Evolutionary conservation across 2,113 vertebrate species (phyloP), one percentile per base, ranked within the genome.

Genomic region (Dasypus novemcinctus): DNA sequence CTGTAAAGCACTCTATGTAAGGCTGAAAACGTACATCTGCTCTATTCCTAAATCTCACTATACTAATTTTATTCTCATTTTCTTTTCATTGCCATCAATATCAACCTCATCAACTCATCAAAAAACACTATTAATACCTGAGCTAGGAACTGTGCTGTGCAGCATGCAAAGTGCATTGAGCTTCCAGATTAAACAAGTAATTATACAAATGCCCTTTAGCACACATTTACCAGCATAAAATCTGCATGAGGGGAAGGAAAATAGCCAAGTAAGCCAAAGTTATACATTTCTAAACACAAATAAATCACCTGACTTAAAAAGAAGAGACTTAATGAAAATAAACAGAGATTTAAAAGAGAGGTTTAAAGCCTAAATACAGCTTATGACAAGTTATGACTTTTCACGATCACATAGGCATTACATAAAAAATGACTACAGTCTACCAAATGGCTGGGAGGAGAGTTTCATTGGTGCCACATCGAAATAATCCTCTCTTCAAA

Each of bases 251-350:
- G 71, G 52, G 59, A 83, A 95, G 52, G 59, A 83, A 95, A 96
- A 97, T 3, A 91, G 82, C 63, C 93, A 87, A 90, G 92, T 52
- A 93, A 97, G 96, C 68, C 95, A 97, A 94, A 95, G 94, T 96
- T 95, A 79, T 20, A 97, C 91, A 93, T 96, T 96, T 95, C 95
- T 88, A 96, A 97, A 96, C 95, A 96, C 82, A 95, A 96, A 96
- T 72, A 75, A 79, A 75, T 61, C 92, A 91, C 86, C 96, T 80
- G 78, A 89, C 86, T 92, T 92, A 71, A 89, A 95, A 96, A 94
- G 88, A 85, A 83, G 86, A 89, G 78, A 69, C 59, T 96, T 98
- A 95, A 80, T 96, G 74, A 88, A 97, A 97, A 97, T 86, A 97
- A 97, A 96, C 86, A 95, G 90, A 97, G 97, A 82, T 87, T 97